Base-by-base conservation (phyloP, 2,113 vertebrate species). In the Gobiocypris rarus region DNA sequence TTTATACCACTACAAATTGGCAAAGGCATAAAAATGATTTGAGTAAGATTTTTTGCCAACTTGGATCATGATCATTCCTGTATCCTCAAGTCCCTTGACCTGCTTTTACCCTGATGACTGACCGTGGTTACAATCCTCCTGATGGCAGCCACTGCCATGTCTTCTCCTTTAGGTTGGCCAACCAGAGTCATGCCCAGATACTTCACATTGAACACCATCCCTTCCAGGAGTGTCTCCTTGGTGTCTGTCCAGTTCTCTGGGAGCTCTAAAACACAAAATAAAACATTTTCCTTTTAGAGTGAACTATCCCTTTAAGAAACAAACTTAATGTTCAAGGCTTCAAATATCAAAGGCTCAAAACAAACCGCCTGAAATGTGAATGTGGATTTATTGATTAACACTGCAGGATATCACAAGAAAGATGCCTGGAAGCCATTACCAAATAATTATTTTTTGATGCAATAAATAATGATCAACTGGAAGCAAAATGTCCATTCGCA, bases 101-200 rank as follows among this genome's bases (percentile, higher is more conserved):
- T 14, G 17, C 26, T 38, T 77, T 75, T 31, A 15, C 5, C 3
- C 48, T 4, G 24, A 5, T 56, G 48, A 89, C 93, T 93, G 90
- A 97, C 96, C 88, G 87, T 97, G 88, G 95, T 88, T 31, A 97
- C 92, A 1, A 97, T 97, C 89, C 96, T 94, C 59, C 92, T 94
- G 88, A 97, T 97, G 83, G 96, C 96, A 0, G 95, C 94, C 0
- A 96, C 94, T 2, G 96, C 96, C 96, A 97, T 97, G 86, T 96
- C 96, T 87, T 97, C 96, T 89, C 96, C 96, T 93, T 97, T 97
- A 63, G 96, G 96, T 75, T 96, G 95, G 48, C 95, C 96, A 74
- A 97, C 96, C 88, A 97, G 89, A 0, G 96, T 97, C 96, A 97
- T 97, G 34, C 96, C 96, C 77, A 97, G 90, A 85, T 97, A 97